Base-by-base conservation (phyloP, 2,113 vertebrate genomes). In the Ciconia boyciana region DNA sequence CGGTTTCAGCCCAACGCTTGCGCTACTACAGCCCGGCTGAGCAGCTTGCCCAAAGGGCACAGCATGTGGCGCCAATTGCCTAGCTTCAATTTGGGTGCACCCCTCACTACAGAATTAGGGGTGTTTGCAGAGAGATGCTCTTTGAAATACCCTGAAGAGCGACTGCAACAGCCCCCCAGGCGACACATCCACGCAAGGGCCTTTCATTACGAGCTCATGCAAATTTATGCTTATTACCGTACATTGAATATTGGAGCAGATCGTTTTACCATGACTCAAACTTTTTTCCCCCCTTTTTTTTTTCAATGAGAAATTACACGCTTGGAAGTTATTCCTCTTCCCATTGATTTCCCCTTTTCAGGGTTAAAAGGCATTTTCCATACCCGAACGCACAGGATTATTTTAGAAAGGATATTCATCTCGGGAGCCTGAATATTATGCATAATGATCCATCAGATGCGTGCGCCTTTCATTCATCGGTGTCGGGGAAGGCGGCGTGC, bases 41-140 rank as follows among this genome's bases (percentile, higher is more conserved):
- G 49, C 43, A 81, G 65, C 82, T 44, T 44, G 29, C 44, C 46
- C 39, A 3, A 26, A 36, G 43, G 54, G 51, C 5, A 5, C 29
- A 55, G 71, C 44, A 68, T 46, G 11, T 0, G 0, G 55, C 0
- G 1, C 41, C 58, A 34, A 66, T 5, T 22, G 29, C 70, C 48
- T 4, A 19, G 16, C 22, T 69, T 25, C 11, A 7, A 0, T 51
- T 52, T 52, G 1, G 6, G 83, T 57, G 44, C n/a, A n/a, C 34
- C n/a, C 36, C 36, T 46, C 3, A 0, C 34, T 71, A 25, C 3
- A 36, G 65, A 83, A 90, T 48, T 8, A 2, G 48, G 22, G 64
- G 26, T 4, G 22, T 55, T 85, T 7, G 4, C 25, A 43, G 24
- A 34, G 39, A 62, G 41, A 65, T 8, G 24, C 24, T 36, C 51